Evolutionary conservation across 1,140 invertebrate genomes (phyloP).

Genomic region (Drosophila lowei): DNA sequence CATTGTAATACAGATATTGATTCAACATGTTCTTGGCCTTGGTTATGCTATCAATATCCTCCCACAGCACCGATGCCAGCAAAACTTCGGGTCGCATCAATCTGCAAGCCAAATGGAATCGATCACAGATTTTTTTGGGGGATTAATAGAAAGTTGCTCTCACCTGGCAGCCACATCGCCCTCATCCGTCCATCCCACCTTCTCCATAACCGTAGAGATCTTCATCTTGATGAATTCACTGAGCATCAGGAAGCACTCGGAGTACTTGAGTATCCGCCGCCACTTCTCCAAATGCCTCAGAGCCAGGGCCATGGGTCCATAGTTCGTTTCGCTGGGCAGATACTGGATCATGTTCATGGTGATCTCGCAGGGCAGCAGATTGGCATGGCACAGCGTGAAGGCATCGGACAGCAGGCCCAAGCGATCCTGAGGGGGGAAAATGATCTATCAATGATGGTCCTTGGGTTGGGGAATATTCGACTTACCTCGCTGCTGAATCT

Average conservation of each 20-base stretch:
- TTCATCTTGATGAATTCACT: slow-evolving; percentile 86
- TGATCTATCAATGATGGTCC: neutral
- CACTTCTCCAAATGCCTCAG: slow-evolving; percentile 88
- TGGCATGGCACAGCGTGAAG: slow-evolving; percentile 89
- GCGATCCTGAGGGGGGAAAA: slow-evolving; percentile 84
- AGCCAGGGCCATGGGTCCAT: slow-evolving; percentile 89
- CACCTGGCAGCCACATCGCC: slow-evolving; percentile 88
- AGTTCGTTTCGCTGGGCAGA: slow-evolving; percentile 88
- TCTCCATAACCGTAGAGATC: slow-evolving; percentile 86
- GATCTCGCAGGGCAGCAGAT: slow-evolving; percentile 87
- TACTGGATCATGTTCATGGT: slow-evolving; percentile 89
- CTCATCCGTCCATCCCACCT: slow-evolving; percentile 87
- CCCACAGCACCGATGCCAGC: slow-evolving; percentile 79
- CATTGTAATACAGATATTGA: slow-evolving; percentile 75
- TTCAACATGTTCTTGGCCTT: slow-evolving; percentile 81
- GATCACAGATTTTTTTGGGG: no score
- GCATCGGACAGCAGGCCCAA: slow-evolving; percentile 90
- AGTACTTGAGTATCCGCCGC: slow-evolving; percentile 88
- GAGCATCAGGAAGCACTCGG: slow-evolving; percentile 87
- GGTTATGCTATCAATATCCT: slow-evolving; percentile 78
- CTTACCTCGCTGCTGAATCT: slow-evolving; percentile 85
- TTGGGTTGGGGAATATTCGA: no score
- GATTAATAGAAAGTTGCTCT: slow-evolving; percentile 16
- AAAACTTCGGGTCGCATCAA: slow-evolving; percentile 78
- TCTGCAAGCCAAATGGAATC: slow-evolving; percentile 8